Conservation (phyloP, 2,113 vertebrate species). For the Sturnira hondurensis region DNA sequence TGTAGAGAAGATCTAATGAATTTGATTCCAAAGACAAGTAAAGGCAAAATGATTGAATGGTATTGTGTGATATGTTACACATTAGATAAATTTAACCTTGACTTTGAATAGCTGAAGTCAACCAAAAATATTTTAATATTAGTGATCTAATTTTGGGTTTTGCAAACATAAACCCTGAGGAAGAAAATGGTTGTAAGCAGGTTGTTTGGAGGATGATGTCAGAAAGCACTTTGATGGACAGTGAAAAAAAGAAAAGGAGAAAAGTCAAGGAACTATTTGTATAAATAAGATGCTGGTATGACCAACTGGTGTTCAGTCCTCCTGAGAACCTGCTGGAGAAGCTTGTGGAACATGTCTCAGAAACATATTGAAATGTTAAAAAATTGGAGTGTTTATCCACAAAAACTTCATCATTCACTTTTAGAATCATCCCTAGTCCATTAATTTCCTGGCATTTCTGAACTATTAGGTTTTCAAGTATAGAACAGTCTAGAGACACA, state of each 20-base stretch:
- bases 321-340: neutral
- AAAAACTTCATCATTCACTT: neutral
- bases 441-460: neutral
- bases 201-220: neutral
- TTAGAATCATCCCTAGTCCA: neutral
- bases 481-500: neutral
- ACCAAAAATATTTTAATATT: neutral
- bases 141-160: neutral
- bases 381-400: neutral
- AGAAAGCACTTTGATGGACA: neutral
- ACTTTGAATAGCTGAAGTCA: neutral
- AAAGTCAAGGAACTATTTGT: neutral
- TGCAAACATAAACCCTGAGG: neutral
- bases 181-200: neutral
- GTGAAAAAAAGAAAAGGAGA: neutral
- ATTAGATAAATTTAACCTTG: neutral
- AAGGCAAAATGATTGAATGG: neutral
- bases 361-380: neutral
- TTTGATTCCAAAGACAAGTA: neutral
- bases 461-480: neutral
- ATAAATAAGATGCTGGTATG: neutral
- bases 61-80: neutral
- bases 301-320: neutral
- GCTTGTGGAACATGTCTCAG: neutral
- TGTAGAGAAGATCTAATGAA: neutral